Evolutionary conservation across 1,140 invertebrate species (phyloP), one percentile per base, ranked within the genome.

Genomic region (Drosophila tristis): DNA sequence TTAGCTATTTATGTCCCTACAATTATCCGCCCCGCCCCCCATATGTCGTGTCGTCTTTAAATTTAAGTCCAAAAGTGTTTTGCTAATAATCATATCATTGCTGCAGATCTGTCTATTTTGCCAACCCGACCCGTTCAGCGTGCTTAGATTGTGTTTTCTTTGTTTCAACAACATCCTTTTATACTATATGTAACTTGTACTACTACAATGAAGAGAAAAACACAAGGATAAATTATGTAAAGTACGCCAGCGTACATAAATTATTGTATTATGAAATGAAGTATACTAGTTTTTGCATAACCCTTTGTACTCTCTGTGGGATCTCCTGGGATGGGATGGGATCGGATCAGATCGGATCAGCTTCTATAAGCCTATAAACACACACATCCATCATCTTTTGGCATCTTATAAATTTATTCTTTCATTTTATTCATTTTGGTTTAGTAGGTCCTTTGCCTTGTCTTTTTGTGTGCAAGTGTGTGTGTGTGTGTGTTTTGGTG

Each of bases 251-350:
- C 81, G 81, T 87, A 82, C 82, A 73, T 89, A 68, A 79, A 79
- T 76, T 68, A 81, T 86, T 87, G 84, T 87, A 89, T 89, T 89
- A 89, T 89, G 75, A 80, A 89, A 77, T 89, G 64, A 80, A 90
- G 80, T 79, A 77, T 71, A 90, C 54, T 87, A 89, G 85, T 89
- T 89, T 86, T 89, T 89, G 84, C 84, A 89, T 76, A 67, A 61
- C 68, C 76, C 47, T 29, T 11, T 55, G 16, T 57, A 16, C 13
- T 43, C n/a, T 60, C 11, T 72, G 15, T 56, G 59, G 63, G 45
- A 45, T 62, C 4, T 64, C 44, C 35, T 39, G 11, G 35, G 11
- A 5, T 39, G 11, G 35, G 11, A 5, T 39, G 35, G 35, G 7
- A 20, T 42, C 13, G 11, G 23, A 42, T 39, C 13, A 35, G 35